Percentiles rank a stretch among this genome's conserved stretches.
phyloP scores from a whole-genome alignment of 2,888 invertebrate species.

The Himalopsyche kuldschensis region DNA sequence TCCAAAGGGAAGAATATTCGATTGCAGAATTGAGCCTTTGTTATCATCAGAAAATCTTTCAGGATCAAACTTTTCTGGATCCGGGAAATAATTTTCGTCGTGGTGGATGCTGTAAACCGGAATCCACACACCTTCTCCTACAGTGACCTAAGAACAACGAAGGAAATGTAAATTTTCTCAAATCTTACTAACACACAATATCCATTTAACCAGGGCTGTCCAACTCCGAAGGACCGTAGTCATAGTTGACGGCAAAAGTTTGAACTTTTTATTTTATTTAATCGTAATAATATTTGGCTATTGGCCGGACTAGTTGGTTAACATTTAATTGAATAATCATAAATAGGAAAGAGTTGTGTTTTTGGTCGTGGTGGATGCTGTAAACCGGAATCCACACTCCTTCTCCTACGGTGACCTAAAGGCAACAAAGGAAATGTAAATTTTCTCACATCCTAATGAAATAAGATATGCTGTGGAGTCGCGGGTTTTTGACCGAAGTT shows the following conservation, averaged over 20 bases:
- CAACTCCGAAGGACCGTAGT: too few relatives aligned
- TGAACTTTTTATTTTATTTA: too few relatives aligned
- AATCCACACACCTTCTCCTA: slow-evolving; percentile 40
- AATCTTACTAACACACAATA: too few relatives aligned
- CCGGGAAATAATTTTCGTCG: slow-evolving; percentile 16
- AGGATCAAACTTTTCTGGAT: slow-evolving; percentile 20
- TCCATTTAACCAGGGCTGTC: too few relatives aligned
- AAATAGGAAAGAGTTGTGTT: too few relatives aligned
- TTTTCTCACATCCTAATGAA: too few relatives aligned
- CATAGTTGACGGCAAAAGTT: too few relatives aligned
- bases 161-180: neutral
- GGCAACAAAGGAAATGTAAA: neutral
- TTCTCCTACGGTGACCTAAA: slow-evolving; percentile 42
- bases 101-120: slow-evolving; percentile 12
- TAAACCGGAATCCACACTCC: slow-evolving; percentile 12
- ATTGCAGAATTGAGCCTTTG: slow-evolving; percentile 42
- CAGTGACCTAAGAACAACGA: slow-evolving; percentile 37
- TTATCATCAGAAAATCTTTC: slow-evolving; percentile 31
- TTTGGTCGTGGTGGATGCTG: slow-evolving; percentile 15
- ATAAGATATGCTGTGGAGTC: too few relatives aligned
- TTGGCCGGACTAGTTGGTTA: too few relatives aligned
- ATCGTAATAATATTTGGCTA: too few relatives aligned
- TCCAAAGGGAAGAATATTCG: slow-evolving; percentile 46
- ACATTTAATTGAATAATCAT: too few relatives aligned
- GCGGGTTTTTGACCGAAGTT: too few relatives aligned